Percentiles rank a stretch among this genome's conserved stretches.
Conservation (phyloP, 2,113 vertebrate genomes). For the Callipepla californica region DNA sequence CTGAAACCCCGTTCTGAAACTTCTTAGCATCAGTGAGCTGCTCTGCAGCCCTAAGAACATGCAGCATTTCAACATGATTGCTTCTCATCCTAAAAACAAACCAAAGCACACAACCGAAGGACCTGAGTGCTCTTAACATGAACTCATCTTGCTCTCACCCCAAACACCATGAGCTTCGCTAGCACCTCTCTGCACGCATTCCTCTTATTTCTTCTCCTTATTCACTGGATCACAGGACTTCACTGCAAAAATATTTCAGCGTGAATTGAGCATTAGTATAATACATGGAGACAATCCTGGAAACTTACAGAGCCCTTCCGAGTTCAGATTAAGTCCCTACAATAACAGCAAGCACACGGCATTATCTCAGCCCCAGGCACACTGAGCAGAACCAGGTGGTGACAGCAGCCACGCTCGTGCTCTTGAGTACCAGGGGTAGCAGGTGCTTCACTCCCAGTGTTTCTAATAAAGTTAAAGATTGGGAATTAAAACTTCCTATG, state of each 20-base stretch:
- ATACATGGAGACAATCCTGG: background rate
- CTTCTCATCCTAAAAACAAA: background rate
- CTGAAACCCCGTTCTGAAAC: background rate
- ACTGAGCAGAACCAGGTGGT: background rate
- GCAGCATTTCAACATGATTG: background rate
- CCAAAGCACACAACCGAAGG: background rate
- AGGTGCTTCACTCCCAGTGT: background rate
- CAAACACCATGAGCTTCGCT: background rate
- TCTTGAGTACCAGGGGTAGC: rapidly evolving
- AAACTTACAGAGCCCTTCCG: background rate
- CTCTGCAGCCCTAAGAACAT: background rate
- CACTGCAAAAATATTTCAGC: background rate
- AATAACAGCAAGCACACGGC: background rate
- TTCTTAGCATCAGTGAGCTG: background rate
- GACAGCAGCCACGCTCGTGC: background rate
- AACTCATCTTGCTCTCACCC: background rate
- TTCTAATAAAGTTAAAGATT: background rate
- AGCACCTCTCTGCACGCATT: background rate
- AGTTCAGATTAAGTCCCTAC: background rate
- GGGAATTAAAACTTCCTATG: background rate
- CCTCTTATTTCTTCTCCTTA: background rate
- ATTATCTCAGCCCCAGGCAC: background rate
- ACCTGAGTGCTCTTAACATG: background rate
- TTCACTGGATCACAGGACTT: background rate
- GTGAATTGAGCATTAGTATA: background rate